phyloP scores from a whole-genome alignment of 2,888 invertebrate genomes.

The Meliscaeva auricollis region DNA sequence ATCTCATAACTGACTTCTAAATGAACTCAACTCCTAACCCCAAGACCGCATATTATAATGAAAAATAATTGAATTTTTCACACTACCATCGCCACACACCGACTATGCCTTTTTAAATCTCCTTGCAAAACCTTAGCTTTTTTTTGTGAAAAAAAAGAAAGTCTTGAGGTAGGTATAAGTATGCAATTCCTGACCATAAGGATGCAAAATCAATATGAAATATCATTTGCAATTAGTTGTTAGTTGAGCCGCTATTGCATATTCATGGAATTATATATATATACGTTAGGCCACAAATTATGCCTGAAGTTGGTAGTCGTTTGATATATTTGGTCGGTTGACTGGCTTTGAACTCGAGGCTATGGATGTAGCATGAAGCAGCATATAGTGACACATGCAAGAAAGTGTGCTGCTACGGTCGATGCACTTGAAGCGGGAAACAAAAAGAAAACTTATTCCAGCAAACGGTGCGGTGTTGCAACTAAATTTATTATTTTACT shows the following conservation, averaged over 20 bases:
- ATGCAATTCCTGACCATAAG: slow-evolving; percentile 14
- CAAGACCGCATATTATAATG: not conserved
- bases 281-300: slow-evolving; percentile 31
- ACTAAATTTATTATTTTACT: slow-evolving; percentile 42
- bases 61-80: slow-evolving; percentile 3
- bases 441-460: slow-evolving; percentile 60
- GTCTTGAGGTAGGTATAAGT: slow-evolving; percentile 14
- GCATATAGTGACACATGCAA: slow-evolving; percentile 60
- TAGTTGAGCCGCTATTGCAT: slow-evolving; percentile 31
- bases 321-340: slow-evolving; percentile 45
- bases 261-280: slow-evolving; percentile 48
- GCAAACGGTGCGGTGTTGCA: not conserved
- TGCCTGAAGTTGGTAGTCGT: slow-evolving; percentile 45
- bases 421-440: slow-evolving; percentile 67
- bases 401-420: slow-evolving; percentile 68
- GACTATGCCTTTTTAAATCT: not conserved
- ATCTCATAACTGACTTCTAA: slow-evolving; percentile 1
- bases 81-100: slow-evolving; percentile 9
- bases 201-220: slow-evolving; percentile 14
- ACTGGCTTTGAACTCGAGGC: slow-evolving; percentile 37
- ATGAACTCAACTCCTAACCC: not conserved
- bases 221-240: slow-evolving; percentile 36
- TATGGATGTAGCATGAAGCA: not conserved
- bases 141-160: slow-evolving; percentile 14
- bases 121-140: slow-evolving; percentile 10